These are phyloP conservation scores for Climacteris rufus DNA, from an alignment of 2,113 vertebrate genomes.

Conservation along the genomic window DNA sequence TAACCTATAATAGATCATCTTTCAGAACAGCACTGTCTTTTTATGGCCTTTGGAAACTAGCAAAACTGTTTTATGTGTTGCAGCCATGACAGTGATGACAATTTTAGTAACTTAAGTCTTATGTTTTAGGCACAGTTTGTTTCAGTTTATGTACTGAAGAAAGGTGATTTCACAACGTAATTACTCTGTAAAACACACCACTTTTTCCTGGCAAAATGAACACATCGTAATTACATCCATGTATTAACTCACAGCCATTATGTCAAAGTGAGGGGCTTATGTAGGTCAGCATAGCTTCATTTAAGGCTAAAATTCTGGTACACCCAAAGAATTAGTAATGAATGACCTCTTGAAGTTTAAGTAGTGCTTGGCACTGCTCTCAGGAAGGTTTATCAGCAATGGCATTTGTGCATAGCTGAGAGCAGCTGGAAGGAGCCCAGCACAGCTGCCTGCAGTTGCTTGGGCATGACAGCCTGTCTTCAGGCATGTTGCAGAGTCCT, in stretches of 20 bases:
- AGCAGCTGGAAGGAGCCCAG: slow-evolving; percentile 3
- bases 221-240: background rate
- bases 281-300: background rate
- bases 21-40: background rate
- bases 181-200: background rate
- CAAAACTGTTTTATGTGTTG: background rate
- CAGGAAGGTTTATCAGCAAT: background rate
- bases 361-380: background rate
- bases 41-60: background rate
- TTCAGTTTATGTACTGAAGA: background rate
- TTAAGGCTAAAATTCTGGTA: background rate
- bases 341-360: background rate
- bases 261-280: background rate
- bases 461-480: background rate
- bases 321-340: background rate
- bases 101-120: background rate
- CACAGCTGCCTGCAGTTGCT: background rate
- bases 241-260: background rate
- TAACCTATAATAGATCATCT: background rate
- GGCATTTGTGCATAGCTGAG: background rate
- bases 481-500: background rate
- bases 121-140: background rate
- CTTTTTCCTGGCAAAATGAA: background rate
- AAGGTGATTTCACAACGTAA: background rate
- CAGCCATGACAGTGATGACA: background rate